Evolutionary conservation across 2,797 vertebrate genomes (phyloP).

Genomic region (Neosilurus hyrtlii): DNA sequence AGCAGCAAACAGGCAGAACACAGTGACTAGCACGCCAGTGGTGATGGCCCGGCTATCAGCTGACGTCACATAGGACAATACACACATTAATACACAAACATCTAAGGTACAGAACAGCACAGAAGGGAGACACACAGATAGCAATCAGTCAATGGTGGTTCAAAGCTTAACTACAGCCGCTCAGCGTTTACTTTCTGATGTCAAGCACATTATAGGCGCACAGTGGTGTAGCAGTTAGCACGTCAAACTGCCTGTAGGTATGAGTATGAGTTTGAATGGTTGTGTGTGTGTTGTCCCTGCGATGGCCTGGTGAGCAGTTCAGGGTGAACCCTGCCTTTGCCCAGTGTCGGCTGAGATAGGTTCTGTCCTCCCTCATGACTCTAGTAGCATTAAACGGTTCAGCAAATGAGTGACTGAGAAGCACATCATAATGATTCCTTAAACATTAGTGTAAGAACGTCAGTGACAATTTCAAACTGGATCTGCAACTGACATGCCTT

Average conservation of each 20-base stretch:
- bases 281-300: too few species aligned
- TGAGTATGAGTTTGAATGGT: too few species aligned
- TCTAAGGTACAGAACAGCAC: slow-evolving; percentile 68
- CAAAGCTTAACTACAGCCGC: background rate
- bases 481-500: background rate
- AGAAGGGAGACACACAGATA: slow-evolving; percentile 31
- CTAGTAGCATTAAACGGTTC: too few species aligned
- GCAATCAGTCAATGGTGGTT: slow-evolving; percentile 28
- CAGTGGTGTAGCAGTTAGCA: too few species aligned
- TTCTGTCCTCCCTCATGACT: too few species aligned
- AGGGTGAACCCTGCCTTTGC: too few species aligned
- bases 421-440: background rate
- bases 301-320: too few species aligned
- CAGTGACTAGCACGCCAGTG: slow-evolving; percentile 77
- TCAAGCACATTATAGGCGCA: background rate
- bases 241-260: too few species aligned
- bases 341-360: too few species aligned
- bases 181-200: background rate
- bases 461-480: background rate
- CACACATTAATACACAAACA: slow-evolving; percentile 78
- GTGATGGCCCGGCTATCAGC: slow-evolving; percentile 79
- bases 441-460: background rate
- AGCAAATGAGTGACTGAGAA: too few species aligned
- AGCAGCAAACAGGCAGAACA: slow-evolving; percentile 77
- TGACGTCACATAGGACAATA: slow-evolving; percentile 76